Percentiles rank a stretch among this genome's conserved stretches.
Evolutionary conservation across 2,797 vertebrate species (phyloP).

Genomic region (Erethizon dorsatum): DNA sequence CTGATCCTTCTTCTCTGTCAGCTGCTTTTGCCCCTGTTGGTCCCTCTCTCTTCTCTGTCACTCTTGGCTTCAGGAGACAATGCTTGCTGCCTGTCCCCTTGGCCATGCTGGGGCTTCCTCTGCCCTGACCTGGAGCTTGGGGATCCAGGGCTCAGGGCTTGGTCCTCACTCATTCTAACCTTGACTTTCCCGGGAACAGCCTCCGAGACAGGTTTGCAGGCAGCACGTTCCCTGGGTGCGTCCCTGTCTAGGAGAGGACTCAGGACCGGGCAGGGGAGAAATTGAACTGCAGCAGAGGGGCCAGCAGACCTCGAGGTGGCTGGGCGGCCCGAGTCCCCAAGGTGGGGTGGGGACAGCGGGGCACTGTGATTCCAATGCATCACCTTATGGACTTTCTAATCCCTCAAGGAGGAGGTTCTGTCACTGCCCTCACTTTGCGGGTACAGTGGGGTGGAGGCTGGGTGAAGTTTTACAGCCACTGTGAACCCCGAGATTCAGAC

Average conservation of each 20-base stretch:
- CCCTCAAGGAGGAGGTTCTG: not conserved
- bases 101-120: not conserved
- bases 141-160: not conserved
- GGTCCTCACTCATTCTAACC: not conserved
- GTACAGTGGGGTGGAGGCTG: not conserved
- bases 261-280: not conserved
- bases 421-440: not conserved
- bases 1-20: not conserved
- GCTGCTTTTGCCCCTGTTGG: not conserved
- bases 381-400: not conserved
- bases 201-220: not conserved
- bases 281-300: not conserved
- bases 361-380: not conserved
- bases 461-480: not conserved
- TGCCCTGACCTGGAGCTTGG: not conserved
- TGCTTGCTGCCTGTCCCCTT: fast-evolving
- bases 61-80: not conserved
- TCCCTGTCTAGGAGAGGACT: not conserved
- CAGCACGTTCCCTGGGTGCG: not conserved
- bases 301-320: not conserved
- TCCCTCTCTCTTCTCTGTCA: not conserved
- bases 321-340: not conserved
- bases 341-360: too few relatives aligned
- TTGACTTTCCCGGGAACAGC: not conserved
- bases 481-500: not conserved